Conservation (phyloP, 2,797 vertebrate species). For the Myotis pilosus region DNA sequence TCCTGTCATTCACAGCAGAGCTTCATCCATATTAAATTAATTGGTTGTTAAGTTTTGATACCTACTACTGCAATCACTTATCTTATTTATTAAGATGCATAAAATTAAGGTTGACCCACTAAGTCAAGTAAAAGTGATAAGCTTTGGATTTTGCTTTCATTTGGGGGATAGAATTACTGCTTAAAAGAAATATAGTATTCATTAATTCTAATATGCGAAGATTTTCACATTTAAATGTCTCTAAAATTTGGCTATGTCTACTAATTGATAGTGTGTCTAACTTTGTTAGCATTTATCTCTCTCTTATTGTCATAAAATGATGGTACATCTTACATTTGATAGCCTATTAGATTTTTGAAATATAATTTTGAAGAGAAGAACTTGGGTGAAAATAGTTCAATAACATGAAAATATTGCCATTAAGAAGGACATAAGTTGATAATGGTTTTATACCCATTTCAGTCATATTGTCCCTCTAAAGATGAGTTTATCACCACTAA, state of each 20-base stretch:
- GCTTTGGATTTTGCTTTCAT: constrained; percentile 7
- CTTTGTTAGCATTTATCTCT: neutral
- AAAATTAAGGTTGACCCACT: constrained; percentile 28
- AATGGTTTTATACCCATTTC: neutral
- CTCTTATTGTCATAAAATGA: constrained; percentile 29
- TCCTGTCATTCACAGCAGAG: constrained; percentile 15
- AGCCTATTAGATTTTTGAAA: constrained; percentile 1
- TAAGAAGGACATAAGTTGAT: neutral
- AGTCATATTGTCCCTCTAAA: neutral
- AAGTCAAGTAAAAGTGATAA: constrained; percentile 23
- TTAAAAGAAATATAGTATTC: neutral
- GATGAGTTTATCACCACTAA: neutral
- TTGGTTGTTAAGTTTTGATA: neutral
- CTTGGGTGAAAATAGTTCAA: neutral
- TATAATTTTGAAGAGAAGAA: neutral
- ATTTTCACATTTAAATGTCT: constrained; percentile 25
- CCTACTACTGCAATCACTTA: neutral
- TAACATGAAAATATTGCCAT: neutral
- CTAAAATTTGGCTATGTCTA: neutral
- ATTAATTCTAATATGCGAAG: neutral
- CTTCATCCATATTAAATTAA: constrained; percentile 35
- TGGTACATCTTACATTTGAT: neutral
- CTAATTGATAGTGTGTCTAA: neutral
- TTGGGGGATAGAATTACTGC: neutral
- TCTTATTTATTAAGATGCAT: constrained; percentile 41